Base-by-base conservation (phyloP, 2,797 vertebrate genomes). In the Brachyalestes nurse region DNA sequence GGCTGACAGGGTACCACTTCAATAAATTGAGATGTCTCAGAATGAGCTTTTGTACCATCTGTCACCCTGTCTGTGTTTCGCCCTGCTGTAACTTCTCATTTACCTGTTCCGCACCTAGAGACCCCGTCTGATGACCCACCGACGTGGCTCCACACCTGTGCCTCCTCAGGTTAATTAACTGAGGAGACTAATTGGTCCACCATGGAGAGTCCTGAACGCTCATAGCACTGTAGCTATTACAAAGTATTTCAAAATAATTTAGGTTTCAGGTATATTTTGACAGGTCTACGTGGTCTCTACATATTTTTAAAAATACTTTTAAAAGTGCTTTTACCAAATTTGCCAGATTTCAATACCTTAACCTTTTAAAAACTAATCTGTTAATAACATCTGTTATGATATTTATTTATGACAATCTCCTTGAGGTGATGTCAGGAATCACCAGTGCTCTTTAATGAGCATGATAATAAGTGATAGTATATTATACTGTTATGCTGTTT, bases 161-260 rank as follows among this genome's bases (percentile, higher is more conserved):
- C 91, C 91, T 82, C 90, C 88, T 93, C 89, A 91, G 92, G 84
- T 89, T 88, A 87, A 91, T 90, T 91, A 88, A 93, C 93, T 91
- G 90, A 91, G 92, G 88, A 1, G 8, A 89, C 89, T 89, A 88
- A 85, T 87, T 89, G 76, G 64, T 51, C 78, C 40, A 72, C 58
- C 19, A 61, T 16, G 25, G 45, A 80, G 62, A 57, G 45, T 73
- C 21, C 58, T 65, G 53, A 76, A 72, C 75, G 49, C 69, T 80
- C 72, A 82, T 65, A 58, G 60, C 45, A 75, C 16, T 53, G 62
- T 58, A 74, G 6, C 49, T 49, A 49, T 34, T 51, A n/a, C 25
- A 71, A 76, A 53, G 60, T 2, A 45, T 13, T 71, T 75, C 23
- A 75, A 49, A 76, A 62, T 16, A 28, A n/a, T 17, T 13, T 66